Conservation (phyloP, 1,140 invertebrate species). For the Caenorhabditis remanei region DNA sequence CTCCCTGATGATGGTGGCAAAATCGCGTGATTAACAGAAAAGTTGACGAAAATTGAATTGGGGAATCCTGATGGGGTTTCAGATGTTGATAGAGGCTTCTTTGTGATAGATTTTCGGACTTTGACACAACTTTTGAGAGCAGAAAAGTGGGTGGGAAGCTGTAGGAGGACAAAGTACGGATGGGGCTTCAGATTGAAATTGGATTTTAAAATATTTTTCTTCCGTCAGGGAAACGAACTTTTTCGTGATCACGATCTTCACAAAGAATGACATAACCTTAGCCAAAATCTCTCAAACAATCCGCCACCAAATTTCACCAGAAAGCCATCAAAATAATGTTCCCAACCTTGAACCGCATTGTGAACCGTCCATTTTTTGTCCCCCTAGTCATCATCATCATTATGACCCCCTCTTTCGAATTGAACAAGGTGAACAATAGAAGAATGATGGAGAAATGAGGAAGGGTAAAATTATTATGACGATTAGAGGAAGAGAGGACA, state of each 20-base stretch:
- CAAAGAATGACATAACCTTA: too few species aligned
- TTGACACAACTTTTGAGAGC: neutral
- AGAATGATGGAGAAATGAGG: slow-evolving; percentile 5
- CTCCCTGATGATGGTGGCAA: neutral
- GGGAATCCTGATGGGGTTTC: neutral
- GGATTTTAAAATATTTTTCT: neutral
- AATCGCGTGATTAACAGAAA: slow-evolving; percentile 15
- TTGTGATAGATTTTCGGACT: neutral
- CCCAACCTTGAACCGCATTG: slow-evolving; percentile 38
- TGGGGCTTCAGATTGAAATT: neutral
- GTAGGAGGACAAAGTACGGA: neutral
- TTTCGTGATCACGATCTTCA: neutral
- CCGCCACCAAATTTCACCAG: neutral
- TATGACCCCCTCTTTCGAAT: neutral
- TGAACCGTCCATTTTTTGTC: neutral
- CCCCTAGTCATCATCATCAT: neutral
- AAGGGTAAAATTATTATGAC: neutral
- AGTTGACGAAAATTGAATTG: neutral
- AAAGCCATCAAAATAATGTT: slow-evolving; percentile 16
- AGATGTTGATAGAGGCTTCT: neutral
- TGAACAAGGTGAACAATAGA: neutral
- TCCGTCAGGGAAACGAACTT: neutral
- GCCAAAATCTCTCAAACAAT: neutral
- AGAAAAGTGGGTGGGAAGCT: neutral
- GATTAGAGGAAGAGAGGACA: neutral